Conservation (phyloP, 2,113 vertebrate species). For the Athene noctua region DNA sequence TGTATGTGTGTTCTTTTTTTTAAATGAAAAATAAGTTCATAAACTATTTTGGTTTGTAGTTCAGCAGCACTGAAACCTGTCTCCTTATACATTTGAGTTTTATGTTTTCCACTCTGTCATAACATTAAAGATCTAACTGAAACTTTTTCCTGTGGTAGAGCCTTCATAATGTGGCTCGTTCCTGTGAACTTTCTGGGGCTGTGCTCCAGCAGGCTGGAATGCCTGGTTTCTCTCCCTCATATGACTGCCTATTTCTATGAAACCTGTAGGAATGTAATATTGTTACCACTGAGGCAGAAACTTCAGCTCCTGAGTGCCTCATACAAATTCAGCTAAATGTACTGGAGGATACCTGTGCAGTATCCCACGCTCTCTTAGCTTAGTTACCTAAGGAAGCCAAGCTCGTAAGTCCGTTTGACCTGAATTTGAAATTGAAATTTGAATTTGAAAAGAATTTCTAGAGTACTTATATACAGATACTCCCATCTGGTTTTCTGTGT, state of each 20-base stretch:
- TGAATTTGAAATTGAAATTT: background rate
- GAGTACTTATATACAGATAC: background rate
- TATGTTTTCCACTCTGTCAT: background rate
- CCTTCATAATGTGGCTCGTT: background rate
- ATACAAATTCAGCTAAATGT: fast-evolving
- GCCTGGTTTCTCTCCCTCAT: background rate
- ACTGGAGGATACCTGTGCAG: fast-evolving
- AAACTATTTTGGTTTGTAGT: background rate
- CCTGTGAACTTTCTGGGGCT: background rate
- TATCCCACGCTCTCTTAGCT: fast-evolving
- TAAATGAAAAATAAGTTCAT: background rate
- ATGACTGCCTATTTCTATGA: background rate
- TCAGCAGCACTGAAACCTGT: background rate
- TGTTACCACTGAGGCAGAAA: background rate
- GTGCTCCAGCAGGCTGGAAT: background rate
- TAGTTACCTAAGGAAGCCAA: background rate
- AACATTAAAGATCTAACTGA: background rate
- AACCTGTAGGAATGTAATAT: background rate
- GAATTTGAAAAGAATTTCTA: background rate
- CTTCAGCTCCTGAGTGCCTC: background rate
- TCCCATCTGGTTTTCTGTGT: background rate
- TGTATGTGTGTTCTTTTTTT: background rate
- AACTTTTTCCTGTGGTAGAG: background rate
- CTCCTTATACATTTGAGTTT: background rate
- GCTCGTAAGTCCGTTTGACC: background rate